A percentile compares a stretch with the other conserved stretches of the same genome.
Evolutionary conservation across 2,888 invertebrate genomes (phyloP).

Genomic region (Adineta ricciae): DNA sequence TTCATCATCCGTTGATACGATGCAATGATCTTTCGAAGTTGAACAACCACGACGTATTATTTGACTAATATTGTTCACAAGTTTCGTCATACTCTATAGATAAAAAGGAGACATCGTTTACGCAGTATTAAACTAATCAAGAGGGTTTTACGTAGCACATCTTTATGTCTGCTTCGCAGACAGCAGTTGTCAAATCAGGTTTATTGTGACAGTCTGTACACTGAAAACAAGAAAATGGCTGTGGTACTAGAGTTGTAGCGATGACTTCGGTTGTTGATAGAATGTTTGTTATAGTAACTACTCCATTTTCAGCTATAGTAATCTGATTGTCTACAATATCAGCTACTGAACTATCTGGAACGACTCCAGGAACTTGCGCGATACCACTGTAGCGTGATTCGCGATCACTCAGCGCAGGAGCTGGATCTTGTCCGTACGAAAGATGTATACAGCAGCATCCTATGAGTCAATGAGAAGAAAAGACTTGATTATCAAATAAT

Average conservation of each 20-base stretch:
- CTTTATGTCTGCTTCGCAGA: not conserved
- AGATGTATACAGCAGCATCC: not conserved
- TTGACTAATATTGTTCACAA: not conserved
- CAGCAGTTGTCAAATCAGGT: not conserved
- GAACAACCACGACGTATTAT: not conserved
- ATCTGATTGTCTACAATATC: no score
- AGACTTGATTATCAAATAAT: no score
- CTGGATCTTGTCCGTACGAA: not conserved
- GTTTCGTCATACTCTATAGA: not conserved
- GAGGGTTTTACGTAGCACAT: not conserved
- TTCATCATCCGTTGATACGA: not conserved
- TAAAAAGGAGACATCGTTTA: not conserved
- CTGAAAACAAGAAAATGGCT: not conserved
- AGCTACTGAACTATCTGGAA: not conserved
- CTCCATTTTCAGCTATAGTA: not conserved
- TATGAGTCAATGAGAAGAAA: not conserved
- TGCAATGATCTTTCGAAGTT: not conserved
- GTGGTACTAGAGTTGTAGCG: not conserved
- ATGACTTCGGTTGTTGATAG: not conserved
- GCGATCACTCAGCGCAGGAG: not conserved
- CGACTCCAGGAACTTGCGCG: not conserved
- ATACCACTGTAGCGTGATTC: not conserved
- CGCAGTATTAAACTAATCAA: not conserved
- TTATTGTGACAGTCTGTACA: not conserved
- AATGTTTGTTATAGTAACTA: not conserved